Percentiles rank a stretch among this genome's conserved stretches.
phyloP scores from a whole-genome alignment of 2,113 vertebrate species.

The Baryphthengus martii region DNA sequence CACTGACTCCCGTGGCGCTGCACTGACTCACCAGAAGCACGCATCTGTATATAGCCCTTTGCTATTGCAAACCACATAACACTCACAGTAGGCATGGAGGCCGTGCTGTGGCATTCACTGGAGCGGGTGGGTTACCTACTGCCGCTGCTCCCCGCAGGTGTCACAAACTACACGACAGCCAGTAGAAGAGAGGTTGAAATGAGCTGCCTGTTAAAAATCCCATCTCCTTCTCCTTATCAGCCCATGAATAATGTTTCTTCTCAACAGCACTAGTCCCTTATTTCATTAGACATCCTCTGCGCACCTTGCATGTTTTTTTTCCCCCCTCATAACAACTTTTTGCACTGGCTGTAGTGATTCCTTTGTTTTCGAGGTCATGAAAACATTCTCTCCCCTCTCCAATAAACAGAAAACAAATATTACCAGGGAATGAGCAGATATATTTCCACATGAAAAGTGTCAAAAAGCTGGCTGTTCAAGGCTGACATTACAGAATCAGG shows the following conservation, averaged over 20 bases:
- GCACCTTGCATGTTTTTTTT: neutral
- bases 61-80: neutral
- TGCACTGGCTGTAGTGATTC: neutral
- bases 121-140: neutral
- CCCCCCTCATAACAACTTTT: neutral
- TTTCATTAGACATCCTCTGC: neutral
- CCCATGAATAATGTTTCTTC: neutral
- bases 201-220: neutral
- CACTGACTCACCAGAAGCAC: neutral
- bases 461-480: neutral
- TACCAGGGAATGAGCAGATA: neutral
- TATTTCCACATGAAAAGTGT: neutral
- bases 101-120: neutral
- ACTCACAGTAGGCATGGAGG: neutral
- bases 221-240: neutral
- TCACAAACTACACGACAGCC: neutral
- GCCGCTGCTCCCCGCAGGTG: neutral
- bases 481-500: neutral
- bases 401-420: neutral
- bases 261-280: neutral
- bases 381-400: neutral
- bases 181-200: neutral
- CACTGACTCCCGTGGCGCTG: neutral
- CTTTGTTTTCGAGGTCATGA: neutral
- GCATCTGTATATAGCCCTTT: neutral